Evolutionary conservation across 2,797 vertebrate species (phyloP).

Genomic region (Sebastes baramenuke): DNA sequence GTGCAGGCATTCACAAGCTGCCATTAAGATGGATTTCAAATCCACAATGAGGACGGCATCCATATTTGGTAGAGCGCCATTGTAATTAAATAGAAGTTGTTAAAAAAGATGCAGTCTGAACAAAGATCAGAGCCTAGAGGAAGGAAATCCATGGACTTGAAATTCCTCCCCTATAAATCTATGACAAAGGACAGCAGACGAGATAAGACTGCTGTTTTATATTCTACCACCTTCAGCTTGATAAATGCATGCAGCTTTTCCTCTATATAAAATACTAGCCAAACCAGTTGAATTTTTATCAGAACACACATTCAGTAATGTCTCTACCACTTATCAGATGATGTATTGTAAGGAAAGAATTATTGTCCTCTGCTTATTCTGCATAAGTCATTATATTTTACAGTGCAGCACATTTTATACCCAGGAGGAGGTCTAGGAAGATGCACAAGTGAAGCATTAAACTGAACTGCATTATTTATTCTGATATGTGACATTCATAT

Average conservation of each 20-base stretch:
- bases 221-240: slow-evolving; percentile 72
- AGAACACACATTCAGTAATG: slow-evolving; percentile 64
- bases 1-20: slow-evolving; percentile 25
- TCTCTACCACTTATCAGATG: slow-evolving; percentile 63
- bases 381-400: slow-evolving; percentile 44
- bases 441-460: background rate
- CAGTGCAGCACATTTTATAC: background rate
- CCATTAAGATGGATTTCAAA: slow-evolving; percentile 52
- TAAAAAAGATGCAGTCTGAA: slow-evolving; percentile 43
- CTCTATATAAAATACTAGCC: slow-evolving; percentile 61
- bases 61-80: slow-evolving; percentile 26
- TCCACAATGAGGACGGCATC: slow-evolving; percentile 11
- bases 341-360: slow-evolving; percentile 54
- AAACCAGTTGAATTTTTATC: slow-evolving; percentile 67
- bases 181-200: slow-evolving; percentile 58
- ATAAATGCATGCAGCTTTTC: slow-evolving; percentile 69
- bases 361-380: slow-evolving; percentile 16
- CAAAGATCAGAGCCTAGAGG: slow-evolving; percentile 50
- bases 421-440: background rate
- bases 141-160: slow-evolving; percentile 60
- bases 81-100: slow-evolving; percentile 58
- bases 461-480: background rate
- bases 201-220: slow-evolving; percentile 75
- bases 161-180: slow-evolving; percentile 73
- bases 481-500: background rate